Evolutionary conservation across 2,797 vertebrate genomes (phyloP).

Genomic region (Falco concolor): DNA sequence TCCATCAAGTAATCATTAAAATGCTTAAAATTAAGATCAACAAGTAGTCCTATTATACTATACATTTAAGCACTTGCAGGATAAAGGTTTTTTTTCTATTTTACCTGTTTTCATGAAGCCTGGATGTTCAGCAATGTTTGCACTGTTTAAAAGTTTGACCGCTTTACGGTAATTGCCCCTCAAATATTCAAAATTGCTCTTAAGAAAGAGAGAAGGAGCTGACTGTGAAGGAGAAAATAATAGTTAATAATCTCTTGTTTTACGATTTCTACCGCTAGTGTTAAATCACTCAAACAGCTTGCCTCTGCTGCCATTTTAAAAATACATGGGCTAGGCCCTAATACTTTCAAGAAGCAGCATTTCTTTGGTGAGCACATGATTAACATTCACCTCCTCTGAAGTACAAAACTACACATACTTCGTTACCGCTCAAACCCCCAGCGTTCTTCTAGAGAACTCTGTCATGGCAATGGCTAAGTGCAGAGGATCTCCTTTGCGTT

Average conservation of each 20-base stretch:
- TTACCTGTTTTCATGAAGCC: conserved; percentile 97
- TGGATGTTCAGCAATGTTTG: conserved; percentile 95
- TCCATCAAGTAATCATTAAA: neutral
- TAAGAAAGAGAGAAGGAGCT: conserved; percentile 93
- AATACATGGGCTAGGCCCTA: neutral
- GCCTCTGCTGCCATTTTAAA: neutral
- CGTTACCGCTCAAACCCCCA: neutral
- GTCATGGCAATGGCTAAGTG: neutral
- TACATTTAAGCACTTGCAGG: neutral
- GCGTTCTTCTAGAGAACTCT: neutral
- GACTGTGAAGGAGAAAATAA: conserved; percentile 79
- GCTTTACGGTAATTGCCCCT: conserved; percentile 98
- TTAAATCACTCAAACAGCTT: neutral
- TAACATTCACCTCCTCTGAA: neutral
- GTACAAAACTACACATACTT: neutral
- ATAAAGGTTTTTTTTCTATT: neutral
- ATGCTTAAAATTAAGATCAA: neutral
- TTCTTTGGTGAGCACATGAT: neutral
- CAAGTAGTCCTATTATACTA: neutral
- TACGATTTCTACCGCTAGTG: neutral
- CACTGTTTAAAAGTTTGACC: conserved; percentile 94
- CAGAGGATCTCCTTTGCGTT: neutral
- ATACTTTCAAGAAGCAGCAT: neutral
- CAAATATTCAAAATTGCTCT: conserved; percentile 98
- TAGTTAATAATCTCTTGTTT: neutral